Percentiles rank a stretch among this genome's conserved stretches.
Conservation (phyloP, 1,140 invertebrate species). For the Berghia stephanieae region DNA sequence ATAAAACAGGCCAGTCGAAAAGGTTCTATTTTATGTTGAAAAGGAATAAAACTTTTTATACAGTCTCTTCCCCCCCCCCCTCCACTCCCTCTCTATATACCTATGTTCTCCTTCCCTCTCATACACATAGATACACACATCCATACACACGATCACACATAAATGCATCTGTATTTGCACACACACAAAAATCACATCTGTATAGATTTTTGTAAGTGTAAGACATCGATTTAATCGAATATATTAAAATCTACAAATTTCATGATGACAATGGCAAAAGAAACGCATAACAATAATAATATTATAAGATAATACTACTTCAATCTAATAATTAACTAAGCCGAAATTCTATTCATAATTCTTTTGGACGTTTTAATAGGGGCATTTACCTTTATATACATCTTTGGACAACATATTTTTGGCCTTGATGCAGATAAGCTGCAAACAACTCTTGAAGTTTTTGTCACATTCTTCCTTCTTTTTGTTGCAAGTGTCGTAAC, state of each 20-base stretch:
- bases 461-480: constrained; percentile 88
- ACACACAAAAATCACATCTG: neutral
- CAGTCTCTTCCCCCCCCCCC: too few species aligned
- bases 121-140: neutral
- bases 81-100: too few species aligned
- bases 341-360: neutral
- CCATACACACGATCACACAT: neutral
- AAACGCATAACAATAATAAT: neutral
- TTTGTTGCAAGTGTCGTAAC: constrained; percentile 87
- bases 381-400: constrained; percentile 31
- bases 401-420: constrained; percentile 37
- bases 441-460: constrained; percentile 85
- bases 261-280: neutral
- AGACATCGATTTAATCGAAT: neutral
- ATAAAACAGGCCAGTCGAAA: neutral
- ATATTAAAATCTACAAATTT: neutral
- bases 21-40: too few species aligned
- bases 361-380: neutral
- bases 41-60: too few species aligned
- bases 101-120: too few species aligned
- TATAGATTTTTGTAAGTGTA: neutral
- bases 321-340: neutral
- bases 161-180: neutral
- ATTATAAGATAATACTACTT: too few species aligned
- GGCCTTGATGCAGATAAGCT: constrained; percentile 78